phyloP scores from a whole-genome alignment of 2,113 vertebrate genomes.

The Sclerurus mexicanus region DNA sequence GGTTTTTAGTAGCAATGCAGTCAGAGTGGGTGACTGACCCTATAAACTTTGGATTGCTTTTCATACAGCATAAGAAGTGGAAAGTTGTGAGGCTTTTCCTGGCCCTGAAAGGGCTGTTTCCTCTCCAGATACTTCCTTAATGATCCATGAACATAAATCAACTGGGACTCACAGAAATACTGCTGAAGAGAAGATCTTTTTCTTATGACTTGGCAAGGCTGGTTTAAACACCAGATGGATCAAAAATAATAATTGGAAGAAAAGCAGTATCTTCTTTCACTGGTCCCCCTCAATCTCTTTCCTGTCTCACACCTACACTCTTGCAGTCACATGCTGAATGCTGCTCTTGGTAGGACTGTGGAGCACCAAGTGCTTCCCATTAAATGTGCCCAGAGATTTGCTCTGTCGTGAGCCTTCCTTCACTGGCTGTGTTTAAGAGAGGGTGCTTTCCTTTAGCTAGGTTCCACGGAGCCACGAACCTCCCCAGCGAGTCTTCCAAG shows the following conservation, averaged over 20 bases:
- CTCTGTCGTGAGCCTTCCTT: neutral
- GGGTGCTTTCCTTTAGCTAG: neutral
- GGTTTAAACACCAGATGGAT: slow-evolving; percentile 46
- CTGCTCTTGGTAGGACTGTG: neutral
- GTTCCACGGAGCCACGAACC: accelerated
- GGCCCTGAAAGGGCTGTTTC: neutral
- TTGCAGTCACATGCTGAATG: neutral
- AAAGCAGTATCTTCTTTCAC: slow-evolving; percentile 17
- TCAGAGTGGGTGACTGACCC: neutral
- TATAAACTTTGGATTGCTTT: neutral
- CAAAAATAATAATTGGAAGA: slow-evolving; percentile 31
- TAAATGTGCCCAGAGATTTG: neutral
- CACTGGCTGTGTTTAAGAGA: neutral
- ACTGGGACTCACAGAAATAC: neutral
- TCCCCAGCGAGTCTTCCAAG: neutral
- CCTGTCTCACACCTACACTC: slow-evolving; percentile 35
- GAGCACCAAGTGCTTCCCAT: neutral
- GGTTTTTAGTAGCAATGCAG: neutral
- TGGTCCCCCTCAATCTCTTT: neutral
- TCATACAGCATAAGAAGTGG: neutral
- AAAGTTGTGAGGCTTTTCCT: neutral
- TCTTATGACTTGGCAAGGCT: slow-evolving; percentile 23
- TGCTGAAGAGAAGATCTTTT: neutral
- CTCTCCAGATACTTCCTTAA: neutral
- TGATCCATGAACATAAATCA: neutral